A percentile compares a stretch with the other conserved stretches of the same genome.
phyloP scores from a whole-genome alignment of 2,113 vertebrate genomes.

The Lophius piscatorius region DNA sequence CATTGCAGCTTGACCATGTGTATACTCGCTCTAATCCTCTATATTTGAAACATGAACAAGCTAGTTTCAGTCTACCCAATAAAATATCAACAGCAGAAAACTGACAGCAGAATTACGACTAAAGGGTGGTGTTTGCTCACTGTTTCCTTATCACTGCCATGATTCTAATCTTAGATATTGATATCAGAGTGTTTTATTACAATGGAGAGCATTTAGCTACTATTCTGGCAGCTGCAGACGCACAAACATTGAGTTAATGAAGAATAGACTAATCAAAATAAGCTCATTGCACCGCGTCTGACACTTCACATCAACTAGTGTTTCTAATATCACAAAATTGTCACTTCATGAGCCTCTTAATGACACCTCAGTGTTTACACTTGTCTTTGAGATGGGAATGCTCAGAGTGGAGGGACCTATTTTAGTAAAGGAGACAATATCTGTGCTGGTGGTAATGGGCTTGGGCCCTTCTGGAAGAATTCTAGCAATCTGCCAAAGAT shows the following conservation, averaged over 20 bases:
- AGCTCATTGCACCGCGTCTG: conserved; percentile 2
- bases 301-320: conserved; percentile 36
- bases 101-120: too few relatives aligned
- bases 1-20: too few relatives aligned
- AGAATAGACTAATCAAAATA: conserved; percentile 8
- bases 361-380: conserved; percentile 27
- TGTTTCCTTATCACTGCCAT: too few relatives aligned
- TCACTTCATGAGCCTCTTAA: conserved; percentile 24
- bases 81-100: too few relatives aligned
- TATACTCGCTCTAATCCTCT: too few relatives aligned
- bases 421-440: conserved; percentile 36
- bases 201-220: not conserved
- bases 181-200: too few relatives aligned
- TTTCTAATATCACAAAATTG: conserved; percentile 19
- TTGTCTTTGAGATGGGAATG: conserved; percentile 7
- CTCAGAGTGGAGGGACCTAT: conserved; percentile 22
- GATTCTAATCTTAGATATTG: too few relatives aligned
- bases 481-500: conserved; percentile 34
- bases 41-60: too few relatives aligned
- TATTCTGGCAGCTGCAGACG: conserved; percentile 7
- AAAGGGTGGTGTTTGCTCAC: too few relatives aligned
- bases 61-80: too few relatives aligned
- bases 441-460: conserved; percentile 69
- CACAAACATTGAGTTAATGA: conserved; percentile 5
- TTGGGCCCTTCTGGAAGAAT: conserved; percentile 39